These are phyloP conservation scores for Mesitornis unicolor DNA, from an alignment of 2,113 vertebrate species.

Conservation along the genomic window DNA sequence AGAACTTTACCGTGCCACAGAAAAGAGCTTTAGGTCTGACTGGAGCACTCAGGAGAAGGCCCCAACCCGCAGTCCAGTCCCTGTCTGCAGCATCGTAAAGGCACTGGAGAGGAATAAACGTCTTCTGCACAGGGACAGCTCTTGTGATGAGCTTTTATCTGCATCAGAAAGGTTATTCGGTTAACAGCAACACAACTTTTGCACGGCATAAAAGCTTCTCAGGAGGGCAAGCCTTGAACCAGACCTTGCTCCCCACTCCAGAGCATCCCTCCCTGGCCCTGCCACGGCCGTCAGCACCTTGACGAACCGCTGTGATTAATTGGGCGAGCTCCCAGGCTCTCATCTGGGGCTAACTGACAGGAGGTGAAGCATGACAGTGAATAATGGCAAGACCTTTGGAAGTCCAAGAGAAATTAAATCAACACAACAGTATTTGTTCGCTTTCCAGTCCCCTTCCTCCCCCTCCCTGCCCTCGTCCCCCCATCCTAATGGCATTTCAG, in stretches of 20 bases:
- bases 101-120: background rate
- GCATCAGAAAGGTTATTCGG: background rate
- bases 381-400: conserved; percentile 11
- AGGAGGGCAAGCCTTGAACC: background rate
- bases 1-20: background rate
- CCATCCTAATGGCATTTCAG: background rate
- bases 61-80: background rate
- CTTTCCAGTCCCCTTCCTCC: background rate
- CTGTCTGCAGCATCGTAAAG: background rate
- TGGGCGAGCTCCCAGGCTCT: background rate
- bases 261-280: background rate
- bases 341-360: background rate
- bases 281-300: background rate
- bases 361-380: background rate
- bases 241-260: background rate
- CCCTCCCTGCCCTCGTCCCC: accelerated
- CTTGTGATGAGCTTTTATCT: background rate
- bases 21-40: background rate
- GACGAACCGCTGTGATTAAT: background rate
- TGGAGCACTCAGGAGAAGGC: background rate
- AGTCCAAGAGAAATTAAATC: conserved; percentile 1
- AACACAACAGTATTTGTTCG: background rate
- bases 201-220: background rate
- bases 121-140: background rate
- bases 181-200: background rate